phyloP scores from a whole-genome alignment of 1,140 invertebrate species.

The Protaetia brevitarsis region DNA sequence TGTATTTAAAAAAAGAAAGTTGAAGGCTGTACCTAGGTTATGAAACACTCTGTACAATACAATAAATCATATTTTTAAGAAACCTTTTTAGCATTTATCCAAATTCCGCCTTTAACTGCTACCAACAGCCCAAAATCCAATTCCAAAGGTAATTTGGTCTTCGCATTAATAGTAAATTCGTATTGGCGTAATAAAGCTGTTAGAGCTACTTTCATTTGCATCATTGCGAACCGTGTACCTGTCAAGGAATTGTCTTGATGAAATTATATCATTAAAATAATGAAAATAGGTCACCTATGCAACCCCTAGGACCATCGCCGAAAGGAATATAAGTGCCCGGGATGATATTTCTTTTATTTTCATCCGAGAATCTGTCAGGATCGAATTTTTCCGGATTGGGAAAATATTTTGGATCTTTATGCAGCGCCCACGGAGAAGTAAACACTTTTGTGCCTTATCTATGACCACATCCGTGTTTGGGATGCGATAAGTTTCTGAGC shows the following conservation, averaged over 20 bases:
- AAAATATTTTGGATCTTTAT: slow-evolving; percentile 52
- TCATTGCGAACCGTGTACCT: slow-evolving; percentile 2
- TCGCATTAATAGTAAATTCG: background rate
- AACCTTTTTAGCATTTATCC: no score
- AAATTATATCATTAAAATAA: background rate
- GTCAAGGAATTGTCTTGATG: background rate
- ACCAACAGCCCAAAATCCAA: no score
- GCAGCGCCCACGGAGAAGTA: slow-evolving; percentile 55
- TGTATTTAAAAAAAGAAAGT: no score
- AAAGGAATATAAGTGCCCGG: slow-evolving; percentile 15
- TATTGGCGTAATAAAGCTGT: background rate
- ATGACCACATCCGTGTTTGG: slow-evolving; percentile 26
- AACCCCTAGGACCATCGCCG: slow-evolving; percentile 17
- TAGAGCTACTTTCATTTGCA: slow-evolving; percentile 4
- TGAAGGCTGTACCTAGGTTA: no score
- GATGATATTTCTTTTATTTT: slow-evolving; percentile 37
- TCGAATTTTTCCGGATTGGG: slow-evolving; percentile 1
- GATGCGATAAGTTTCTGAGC: slow-evolving; percentile 51
- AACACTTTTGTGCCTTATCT: slow-evolving; percentile 46
- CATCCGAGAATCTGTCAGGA: slow-evolving; percentile 34
- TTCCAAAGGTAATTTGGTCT: background rate
- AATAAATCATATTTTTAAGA: no score
- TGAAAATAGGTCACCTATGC: slow-evolving; percentile 6
- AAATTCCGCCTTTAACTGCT: no score
- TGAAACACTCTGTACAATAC: no score